Conservation (phyloP, 2,888 invertebrate species). For the Cantharis rustica region DNA sequence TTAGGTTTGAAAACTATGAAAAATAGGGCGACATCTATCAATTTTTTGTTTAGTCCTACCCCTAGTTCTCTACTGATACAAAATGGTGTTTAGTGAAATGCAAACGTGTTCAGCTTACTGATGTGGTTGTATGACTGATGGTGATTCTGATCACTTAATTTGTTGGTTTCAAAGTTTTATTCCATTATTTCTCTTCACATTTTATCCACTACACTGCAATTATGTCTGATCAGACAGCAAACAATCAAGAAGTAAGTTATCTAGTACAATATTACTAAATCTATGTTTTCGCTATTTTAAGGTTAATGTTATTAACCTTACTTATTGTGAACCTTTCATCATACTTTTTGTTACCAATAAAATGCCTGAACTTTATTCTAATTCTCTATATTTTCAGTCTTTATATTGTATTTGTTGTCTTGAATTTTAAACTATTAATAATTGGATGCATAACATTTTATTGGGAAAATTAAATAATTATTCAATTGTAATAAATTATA, state of each 20-base stretch:
- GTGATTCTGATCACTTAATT: not conserved
- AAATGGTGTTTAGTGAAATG: not conserved
- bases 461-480: not conserved
- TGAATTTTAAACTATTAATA: not conserved
- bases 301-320: not conserved
- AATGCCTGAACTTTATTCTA: not conserved
- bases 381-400: not conserved
- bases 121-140: not conserved
- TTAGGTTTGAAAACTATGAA: too few relatives aligned
- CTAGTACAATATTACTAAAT: not conserved
- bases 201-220: not conserved
- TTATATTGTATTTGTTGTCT: not conserved
- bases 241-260: not conserved
- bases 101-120: not conserved
- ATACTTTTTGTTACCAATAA: not conserved
- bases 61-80: too few relatives aligned
- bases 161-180: not conserved
- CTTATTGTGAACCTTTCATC: not conserved
- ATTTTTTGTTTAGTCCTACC: too few relatives aligned
- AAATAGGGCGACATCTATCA: too few relatives aligned
- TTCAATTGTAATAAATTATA: not conserved
- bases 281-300: not conserved
- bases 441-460: not conserved
- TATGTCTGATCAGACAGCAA: not conserved
- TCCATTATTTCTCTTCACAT: not conserved